phyloP scores from a whole-genome alignment of 2,888 invertebrate genomes.

The Carabus problematicus region DNA sequence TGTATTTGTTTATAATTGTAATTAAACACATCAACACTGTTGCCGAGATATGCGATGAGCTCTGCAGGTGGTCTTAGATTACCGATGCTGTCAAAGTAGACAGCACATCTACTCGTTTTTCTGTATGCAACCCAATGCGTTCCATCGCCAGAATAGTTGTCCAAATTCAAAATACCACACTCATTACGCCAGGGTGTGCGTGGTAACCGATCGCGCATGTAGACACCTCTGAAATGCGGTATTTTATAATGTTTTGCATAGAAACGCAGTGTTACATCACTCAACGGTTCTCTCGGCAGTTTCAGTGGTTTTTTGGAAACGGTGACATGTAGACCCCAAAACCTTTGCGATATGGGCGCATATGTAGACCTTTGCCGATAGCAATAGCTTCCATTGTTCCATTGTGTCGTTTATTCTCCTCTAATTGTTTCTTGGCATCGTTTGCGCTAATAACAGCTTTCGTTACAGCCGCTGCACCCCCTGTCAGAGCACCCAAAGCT shows the following conservation, averaged over 20 bases:
- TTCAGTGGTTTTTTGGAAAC: slow-evolving; percentile 42
- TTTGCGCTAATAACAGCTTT: slow-evolving; percentile 53
- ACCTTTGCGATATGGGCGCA: slow-evolving; percentile 43
- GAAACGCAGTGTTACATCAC: slow-evolving; percentile 49
- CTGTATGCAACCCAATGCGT: slow-evolving; percentile 55
- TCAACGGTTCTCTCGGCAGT: slow-evolving; percentile 52
- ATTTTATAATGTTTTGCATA: slow-evolving; percentile 48
- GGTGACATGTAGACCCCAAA: slow-evolving; percentile 45
- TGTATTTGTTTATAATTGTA: slow-evolving; percentile 39
- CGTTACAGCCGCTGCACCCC: slow-evolving; percentile 53
- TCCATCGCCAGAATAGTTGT: slow-evolving; percentile 47
- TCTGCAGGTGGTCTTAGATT: slow-evolving; percentile 51
- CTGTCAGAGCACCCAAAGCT: slow-evolving; percentile 53
- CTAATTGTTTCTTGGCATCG: slow-evolving; percentile 50
- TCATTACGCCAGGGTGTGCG: slow-evolving; percentile 46
- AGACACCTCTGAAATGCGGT: slow-evolving; percentile 47
- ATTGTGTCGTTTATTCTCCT: slow-evolving; percentile 53
- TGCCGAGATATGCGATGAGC: slow-evolving; percentile 38
- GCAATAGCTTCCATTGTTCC: slow-evolving; percentile 54
- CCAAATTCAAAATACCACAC: slow-evolving; percentile 51
- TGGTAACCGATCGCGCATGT: slow-evolving; percentile 49
- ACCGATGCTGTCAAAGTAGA: slow-evolving; percentile 56
- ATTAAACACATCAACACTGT: neutral
- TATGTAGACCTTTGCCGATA: slow-evolving; percentile 50
- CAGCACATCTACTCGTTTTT: slow-evolving; percentile 49